Base-by-base conservation (phyloP, 2,113 vertebrate species). In the Microtus oregoni region DNA sequence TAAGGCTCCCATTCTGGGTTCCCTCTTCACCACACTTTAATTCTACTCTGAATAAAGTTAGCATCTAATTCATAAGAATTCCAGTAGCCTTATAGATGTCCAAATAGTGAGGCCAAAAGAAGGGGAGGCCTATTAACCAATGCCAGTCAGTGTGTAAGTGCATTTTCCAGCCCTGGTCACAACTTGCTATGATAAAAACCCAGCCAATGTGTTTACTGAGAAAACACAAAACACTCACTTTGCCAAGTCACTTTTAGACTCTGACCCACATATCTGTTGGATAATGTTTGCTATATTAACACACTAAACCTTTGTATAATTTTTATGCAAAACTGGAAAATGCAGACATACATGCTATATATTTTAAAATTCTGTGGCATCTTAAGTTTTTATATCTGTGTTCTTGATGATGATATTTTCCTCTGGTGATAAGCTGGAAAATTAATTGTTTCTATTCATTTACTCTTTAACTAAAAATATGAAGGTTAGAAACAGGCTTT, bases 401-500 rank as follows among this genome's bases (percentile, higher is more conserved):
- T 19, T 58, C 30, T 52, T 50, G 32, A 87, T 38, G 1, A 6
- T 44, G 41, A 35, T 0, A n/a, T 3, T 41, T 63, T 78, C 50
- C 26, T 44, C 1, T 90, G 12, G 17, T 4, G 38, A 61, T 96
- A 61, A 44, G 92, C 94, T 15, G 26, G 65, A 0, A 75, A 97
- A 89, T 9, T 35, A 91, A 90, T 24, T 96, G 30, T 0, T 17
- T 22, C 24, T 30, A 1, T 4, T 85, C 55, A 70, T 95, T 65
- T 81, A 17, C 41, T 68, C 95, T 65, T 93, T 92, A 89, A 77
- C 55, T 41, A 90, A 96, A 94, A 93, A 70, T 75, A 95, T 35
- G 61, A 9, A 92, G 50, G 47, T 89, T 96, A 58, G 44, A 92
- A 96, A 78, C 10, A 32, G 58, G 24, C 50, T 96, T 96, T 91